phyloP scores from a whole-genome alignment of 30 jellyfish, hydroid and myxozoan species.

The Rhopilema esculentum region DNA sequence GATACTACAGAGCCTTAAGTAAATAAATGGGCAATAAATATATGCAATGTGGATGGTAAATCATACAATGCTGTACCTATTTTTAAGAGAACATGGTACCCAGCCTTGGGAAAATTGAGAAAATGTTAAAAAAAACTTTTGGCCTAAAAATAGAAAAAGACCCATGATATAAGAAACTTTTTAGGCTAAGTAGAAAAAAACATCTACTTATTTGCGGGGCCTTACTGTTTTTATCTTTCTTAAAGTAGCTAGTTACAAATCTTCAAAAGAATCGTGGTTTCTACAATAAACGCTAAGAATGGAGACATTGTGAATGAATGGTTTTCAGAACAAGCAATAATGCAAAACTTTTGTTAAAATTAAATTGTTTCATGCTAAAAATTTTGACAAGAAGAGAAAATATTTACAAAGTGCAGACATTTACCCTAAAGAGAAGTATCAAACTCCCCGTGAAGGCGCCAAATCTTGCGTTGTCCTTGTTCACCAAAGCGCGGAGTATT shows the following conservation, averaged over 20 bases:
- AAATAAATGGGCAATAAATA: no score
- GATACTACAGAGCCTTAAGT: neutral
- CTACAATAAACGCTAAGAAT: no score
- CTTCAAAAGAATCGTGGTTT: no score
- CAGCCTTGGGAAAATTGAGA: neutral
- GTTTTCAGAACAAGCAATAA: no score
- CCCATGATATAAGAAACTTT: neutral
- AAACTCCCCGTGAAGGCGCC: conserved; percentile 77
- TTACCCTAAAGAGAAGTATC: conserved; percentile 67
- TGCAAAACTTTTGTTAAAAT: no score
- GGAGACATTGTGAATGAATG: no score
- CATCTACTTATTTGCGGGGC: neutral
- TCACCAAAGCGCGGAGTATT: conserved; percentile 25
- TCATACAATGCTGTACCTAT: neutral
- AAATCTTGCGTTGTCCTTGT: conserved; percentile 41
- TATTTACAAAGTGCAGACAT: neutral
- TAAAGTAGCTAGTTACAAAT: no score
- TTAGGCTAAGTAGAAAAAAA: neutral
- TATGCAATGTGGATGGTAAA: neutral
- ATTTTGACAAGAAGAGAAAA: neutral
- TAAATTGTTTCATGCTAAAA: no score
- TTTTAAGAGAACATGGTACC: neutral
- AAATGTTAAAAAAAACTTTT: neutral
- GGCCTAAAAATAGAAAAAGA: neutral
- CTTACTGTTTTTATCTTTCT: no score